Evolutionary conservation across 2,888 invertebrate genomes (phyloP).

Genomic region (Trichacis sp.): DNA sequence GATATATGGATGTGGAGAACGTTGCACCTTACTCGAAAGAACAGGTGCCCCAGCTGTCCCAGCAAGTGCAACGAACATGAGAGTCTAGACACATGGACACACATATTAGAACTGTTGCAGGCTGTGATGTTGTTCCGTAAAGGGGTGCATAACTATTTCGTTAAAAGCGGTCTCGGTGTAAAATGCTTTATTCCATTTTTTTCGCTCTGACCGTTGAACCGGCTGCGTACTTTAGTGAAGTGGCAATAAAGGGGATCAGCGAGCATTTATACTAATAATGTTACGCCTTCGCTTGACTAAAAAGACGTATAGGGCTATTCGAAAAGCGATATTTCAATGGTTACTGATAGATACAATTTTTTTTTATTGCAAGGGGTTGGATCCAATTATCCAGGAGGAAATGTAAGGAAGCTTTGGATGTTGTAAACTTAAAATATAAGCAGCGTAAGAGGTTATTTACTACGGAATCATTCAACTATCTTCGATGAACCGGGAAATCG

Average conservation of each 20-base stretch:
- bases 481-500: no score
- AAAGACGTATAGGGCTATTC: not conserved
- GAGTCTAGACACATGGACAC: conserved; percentile 50
- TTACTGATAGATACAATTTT: conserved; percentile 3
- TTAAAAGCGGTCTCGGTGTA: conserved; percentile 36
- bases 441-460: no score
- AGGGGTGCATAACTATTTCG: conserved; percentile 64
- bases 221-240: conserved; percentile 28
- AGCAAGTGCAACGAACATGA: conserved; percentile 58
- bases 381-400: conserved; percentile 9
- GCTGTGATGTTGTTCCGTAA: conserved; percentile 35
- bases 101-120: conserved; percentile 53
- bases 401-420: no score
- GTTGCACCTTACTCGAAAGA: conserved; percentile 61
- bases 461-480: no score
- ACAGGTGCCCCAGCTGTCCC: conserved; percentile 65
- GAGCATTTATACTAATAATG: conserved; percentile 21
- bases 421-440: no score
- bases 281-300: conserved; percentile 17
- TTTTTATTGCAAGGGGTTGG: no score
- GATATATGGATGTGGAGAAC: conserved; percentile 45
- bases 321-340: conserved; percentile 5
- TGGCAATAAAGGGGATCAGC: conserved; percentile 19
- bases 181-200: conserved; percentile 43
- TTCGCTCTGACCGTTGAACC: conserved; percentile 58